Percentiles rank a stretch among this genome's conserved stretches.
phyloP scores from a whole-genome alignment of 2,888 invertebrate species.

The Lucinisca nassula region DNA sequence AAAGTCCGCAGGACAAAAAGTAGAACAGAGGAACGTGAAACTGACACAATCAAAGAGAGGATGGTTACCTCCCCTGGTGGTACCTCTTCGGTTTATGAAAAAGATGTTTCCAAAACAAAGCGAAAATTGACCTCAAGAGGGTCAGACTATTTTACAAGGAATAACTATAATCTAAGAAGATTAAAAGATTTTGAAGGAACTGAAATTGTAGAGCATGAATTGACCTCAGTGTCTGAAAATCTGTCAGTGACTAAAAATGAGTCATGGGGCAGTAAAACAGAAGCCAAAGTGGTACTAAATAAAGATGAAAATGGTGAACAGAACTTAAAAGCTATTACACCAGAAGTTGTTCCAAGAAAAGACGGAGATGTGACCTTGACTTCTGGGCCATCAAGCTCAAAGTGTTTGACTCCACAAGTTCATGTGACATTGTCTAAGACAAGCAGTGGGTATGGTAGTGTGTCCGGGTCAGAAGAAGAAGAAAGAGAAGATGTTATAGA shows the following conservation, averaged over 20 bases:
- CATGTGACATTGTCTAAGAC: slow-evolving; percentile 59
- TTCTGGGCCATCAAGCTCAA: not conserved
- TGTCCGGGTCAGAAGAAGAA: slow-evolving; percentile 74
- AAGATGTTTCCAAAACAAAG: slow-evolving; percentile 79
- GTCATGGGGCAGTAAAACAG: slow-evolving; percentile 77
- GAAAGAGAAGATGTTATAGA: slow-evolving; percentile 26
- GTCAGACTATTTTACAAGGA: slow-evolving; percentile 80
- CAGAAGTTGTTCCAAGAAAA: slow-evolving; percentile 9
- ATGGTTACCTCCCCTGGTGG: slow-evolving; percentile 77
- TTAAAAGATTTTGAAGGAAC: slow-evolving; percentile 72
- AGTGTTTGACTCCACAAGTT: not conserved
- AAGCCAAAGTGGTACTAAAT: slow-evolving; percentile 66
- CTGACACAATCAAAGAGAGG: slow-evolving; percentile 79
- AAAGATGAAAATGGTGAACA: slow-evolving; percentile 23
- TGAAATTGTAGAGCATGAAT: slow-evolving; percentile 79
- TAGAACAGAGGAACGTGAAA: slow-evolving; percentile 76
- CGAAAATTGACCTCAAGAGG: slow-evolving; percentile 80
- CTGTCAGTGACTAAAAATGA: slow-evolving; percentile 79
- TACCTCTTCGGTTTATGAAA: slow-evolving; percentile 72
- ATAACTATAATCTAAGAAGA: slow-evolving; percentile 71
- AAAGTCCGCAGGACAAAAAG: slow-evolving; percentile 77
- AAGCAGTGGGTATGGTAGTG: slow-evolving; percentile 74
- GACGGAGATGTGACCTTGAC: not conserved
- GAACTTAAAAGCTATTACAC: slow-evolving; percentile 1
- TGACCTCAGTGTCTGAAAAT: slow-evolving; percentile 77